Evolutionary conservation across 2,888 invertebrate genomes (phyloP), one percentile per base, ranked within the genome.

Genomic region (Baronia brevicornis): DNA sequence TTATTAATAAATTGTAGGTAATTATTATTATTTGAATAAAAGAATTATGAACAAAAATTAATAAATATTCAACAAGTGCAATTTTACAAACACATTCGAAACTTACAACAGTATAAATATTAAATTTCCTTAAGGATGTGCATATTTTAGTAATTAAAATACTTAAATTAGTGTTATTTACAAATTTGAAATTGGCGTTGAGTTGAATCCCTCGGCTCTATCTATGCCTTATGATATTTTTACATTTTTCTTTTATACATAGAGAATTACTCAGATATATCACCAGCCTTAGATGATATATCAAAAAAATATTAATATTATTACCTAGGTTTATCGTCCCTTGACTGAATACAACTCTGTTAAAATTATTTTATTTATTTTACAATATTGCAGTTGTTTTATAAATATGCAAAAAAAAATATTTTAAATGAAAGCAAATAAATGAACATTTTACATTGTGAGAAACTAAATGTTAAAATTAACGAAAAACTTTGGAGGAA

Each of bases 281-380:
- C 78, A 79, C 77, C 79, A 78, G 77, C 75, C 79, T 79, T 77
- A 66, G 53, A 58, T 54, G 50, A 54, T 50, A 49, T 57, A 51
- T 46, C 46, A 52, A 52, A 49, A 50, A 51, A n/a, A n/a, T 48
- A 51, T 54, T 46, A 49, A 13, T 26, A 20, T 10, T 5, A 4
- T 19, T 44, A 31, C 38, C 45, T 46, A 48, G 39, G 41, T 29
- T 36, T 33, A 28, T 44, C 33, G 49, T 41, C 44, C 44, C 39
- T 49, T 48, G 42, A 49, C 33, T 49, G 46, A 51, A 58, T 50
- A 54, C 42, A 48, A 56, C 54, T 57, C 53, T 53, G 54, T 48
- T 51, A 57, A 46, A 23, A 18, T 15, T 5, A 34, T 14, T 24
- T n/a, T 7, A 13, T n/a, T 7, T n/a, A 24, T 12, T 5, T 13